Conservation (phyloP, 1,140 invertebrate species). For the Drosophila pandora region DNA sequence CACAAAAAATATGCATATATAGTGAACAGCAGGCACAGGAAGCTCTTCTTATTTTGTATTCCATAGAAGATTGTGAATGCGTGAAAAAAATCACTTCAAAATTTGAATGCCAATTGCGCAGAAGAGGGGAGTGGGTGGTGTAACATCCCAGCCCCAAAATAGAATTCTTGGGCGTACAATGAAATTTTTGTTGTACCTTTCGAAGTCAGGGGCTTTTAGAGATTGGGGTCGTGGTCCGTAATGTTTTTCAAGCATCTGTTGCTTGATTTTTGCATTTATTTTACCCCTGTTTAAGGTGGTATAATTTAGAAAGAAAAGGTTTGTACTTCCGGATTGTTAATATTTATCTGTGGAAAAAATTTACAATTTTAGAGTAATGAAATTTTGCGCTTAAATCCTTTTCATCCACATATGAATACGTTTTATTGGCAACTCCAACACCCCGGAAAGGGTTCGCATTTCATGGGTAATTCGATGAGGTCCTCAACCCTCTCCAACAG, state of each 20-base stretch:
- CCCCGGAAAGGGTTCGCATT: slow-evolving; percentile 5
- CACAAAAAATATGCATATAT: slow-evolving; percentile 45
- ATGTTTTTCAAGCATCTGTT: slow-evolving; percentile 68
- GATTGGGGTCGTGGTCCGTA: slow-evolving; percentile 46
- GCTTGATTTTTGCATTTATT: slow-evolving; percentile 24
- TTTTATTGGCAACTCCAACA: not conserved
- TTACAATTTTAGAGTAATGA: no score
- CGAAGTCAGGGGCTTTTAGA: slow-evolving; percentile 38
- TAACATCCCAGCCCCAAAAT: slow-evolving; percentile 16
- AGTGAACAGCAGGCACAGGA: slow-evolving; percentile 49
- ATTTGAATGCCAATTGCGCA: slow-evolving; percentile 74
- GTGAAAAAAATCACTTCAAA: slow-evolving; percentile 78
- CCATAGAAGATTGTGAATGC: slow-evolving; percentile 48
- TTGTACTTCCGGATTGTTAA: not conserved
- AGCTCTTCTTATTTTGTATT: slow-evolving; percentile 64
- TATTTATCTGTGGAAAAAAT: not conserved
- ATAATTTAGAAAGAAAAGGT: not conserved
- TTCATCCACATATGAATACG: not conserved
- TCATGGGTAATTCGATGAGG: slow-evolving; percentile 25
- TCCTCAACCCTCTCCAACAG: slow-evolving; percentile 32
- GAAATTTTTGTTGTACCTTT: slow-evolving; percentile 41
- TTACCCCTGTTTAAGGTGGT: not conserved
- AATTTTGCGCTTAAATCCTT: no score
- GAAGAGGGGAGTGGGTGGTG: not conserved
- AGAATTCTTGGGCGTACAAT: slow-evolving; percentile 46